phyloP scores from a whole-genome alignment of 2,888 invertebrate species.

The Cyaniris semiargus region DNA sequence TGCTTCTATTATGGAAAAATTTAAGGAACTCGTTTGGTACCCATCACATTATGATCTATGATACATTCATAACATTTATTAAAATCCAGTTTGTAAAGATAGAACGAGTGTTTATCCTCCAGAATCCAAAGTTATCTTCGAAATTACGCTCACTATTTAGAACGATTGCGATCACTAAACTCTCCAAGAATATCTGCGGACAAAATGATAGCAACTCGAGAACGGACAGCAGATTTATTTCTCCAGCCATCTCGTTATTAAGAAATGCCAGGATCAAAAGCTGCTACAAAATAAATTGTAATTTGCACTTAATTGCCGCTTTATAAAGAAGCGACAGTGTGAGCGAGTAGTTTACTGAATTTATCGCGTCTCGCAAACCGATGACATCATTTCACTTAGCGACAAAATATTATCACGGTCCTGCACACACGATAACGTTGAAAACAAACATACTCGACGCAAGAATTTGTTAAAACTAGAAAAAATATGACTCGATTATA shows the following conservation, averaged over 20 bases:
- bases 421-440: slow-evolving; percentile 24
- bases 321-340: slow-evolving; percentile 5
- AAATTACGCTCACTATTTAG: neutral
- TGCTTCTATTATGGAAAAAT: neutral
- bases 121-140: neutral
- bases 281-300: slow-evolving; percentile 4
- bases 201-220: neutral
- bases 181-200: neutral
- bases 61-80: neutral
- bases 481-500: neutral
- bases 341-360: slow-evolving; percentile 5
- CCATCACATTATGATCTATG: neutral
- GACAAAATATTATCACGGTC: slow-evolving; percentile 27
- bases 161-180: neutral
- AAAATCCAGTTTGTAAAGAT: neutral
- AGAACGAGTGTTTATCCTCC: neutral
- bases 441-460: slow-evolving; percentile 19
- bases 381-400: slow-evolving; percentile 29
- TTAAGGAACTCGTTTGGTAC: neutral
- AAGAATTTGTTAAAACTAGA: neutral
- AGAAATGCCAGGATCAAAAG: neutral
- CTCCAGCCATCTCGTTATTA: neutral
- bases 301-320: neutral
- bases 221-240: neutral
- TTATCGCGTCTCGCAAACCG: slow-evolving; percentile 7